Conservation (phyloP, 2,888 invertebrate genomes). For the Ischnura elegans region DNA sequence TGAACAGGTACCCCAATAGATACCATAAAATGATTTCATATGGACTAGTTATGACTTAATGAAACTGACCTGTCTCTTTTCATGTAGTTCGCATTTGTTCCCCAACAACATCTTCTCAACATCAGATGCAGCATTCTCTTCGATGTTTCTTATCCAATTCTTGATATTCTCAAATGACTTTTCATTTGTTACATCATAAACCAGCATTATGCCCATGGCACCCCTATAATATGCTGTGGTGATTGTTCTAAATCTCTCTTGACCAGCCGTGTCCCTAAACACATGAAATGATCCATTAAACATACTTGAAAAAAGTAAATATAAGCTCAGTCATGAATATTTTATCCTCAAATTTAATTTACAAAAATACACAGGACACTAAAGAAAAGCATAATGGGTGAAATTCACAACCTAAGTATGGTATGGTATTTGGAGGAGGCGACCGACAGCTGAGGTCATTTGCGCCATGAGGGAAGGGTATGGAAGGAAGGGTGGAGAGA, state of each 20-base stretch:
- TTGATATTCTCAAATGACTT: slow-evolving; percentile 99
- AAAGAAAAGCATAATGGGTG: no score
- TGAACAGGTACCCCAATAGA: no score
- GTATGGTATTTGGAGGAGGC: no score
- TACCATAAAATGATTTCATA: no score
- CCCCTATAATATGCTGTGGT: slow-evolving; percentile 99
- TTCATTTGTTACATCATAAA: slow-evolving; percentile 99
- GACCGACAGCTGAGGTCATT: no score
- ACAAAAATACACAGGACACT: no score
- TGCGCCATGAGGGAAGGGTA: no score
- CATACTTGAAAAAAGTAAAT: not conserved
- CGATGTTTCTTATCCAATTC: slow-evolving; percentile 99
- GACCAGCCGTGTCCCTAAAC: slow-evolving; percentile 98
- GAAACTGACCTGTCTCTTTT: slow-evolving; percentile 89
- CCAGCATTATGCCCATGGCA: slow-evolving; percentile 99
- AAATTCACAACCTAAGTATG: no score
- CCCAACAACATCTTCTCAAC: slow-evolving; percentile 99
- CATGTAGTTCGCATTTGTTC: slow-evolving; percentile 99
- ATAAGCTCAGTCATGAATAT: no score
- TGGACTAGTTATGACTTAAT: no score
- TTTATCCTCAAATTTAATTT: no score
- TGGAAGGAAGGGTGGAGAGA: no score
- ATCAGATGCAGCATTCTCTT: slow-evolving; percentile 99
- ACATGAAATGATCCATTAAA: slow-evolving; percentile 69
- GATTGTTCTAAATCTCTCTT: slow-evolving; percentile 98